Conservation (phyloP, 2,113 vertebrate species). For the Sinocyclocheilus anophthalmus region DNA sequence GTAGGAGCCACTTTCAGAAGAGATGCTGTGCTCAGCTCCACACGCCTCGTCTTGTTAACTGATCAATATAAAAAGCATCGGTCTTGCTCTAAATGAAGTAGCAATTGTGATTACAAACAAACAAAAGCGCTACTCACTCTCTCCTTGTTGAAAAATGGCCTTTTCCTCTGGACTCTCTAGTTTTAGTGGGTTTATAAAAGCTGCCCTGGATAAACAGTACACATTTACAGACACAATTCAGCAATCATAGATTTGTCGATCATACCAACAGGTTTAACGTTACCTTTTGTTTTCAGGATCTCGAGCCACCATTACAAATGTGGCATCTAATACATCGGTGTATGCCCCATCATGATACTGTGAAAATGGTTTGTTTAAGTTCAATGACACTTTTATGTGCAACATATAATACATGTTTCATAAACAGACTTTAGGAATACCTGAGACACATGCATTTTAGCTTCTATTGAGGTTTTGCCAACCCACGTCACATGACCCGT, state of each 20-base stretch:
- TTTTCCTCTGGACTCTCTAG: constrained; percentile 84
- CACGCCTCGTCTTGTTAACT: constrained; percentile 89
- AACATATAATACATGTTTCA: too few species aligned
- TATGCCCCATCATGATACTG: constrained; percentile 78
- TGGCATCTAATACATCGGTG: constrained; percentile 87
- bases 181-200: constrained; percentile 88
- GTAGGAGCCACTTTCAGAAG: constrained; percentile 93
- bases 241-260: not conserved
- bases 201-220: constrained; percentile 70
- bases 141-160: constrained; percentile 84
- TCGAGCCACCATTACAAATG: constrained; percentile 97
- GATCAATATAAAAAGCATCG: constrained; percentile 10
- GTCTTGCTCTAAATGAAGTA: not conserved
- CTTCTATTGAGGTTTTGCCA: constrained; percentile 94
- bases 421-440: constrained; percentile 62
- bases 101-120: not conserved
- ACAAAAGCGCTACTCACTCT: constrained; percentile 73
- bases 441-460: constrained; percentile 97
- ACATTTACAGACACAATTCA: too few species aligned
- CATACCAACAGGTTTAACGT: not conserved
- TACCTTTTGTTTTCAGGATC: constrained; percentile 95
- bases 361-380: not conserved
- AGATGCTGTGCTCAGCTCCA: constrained; percentile 84
- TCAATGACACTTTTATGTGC: not conserved
- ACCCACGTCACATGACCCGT: constrained; percentile 95